Base-by-base conservation (phyloP, 92 coral and sea anemone species). In the Umimayanthus chanpuru region DNA sequence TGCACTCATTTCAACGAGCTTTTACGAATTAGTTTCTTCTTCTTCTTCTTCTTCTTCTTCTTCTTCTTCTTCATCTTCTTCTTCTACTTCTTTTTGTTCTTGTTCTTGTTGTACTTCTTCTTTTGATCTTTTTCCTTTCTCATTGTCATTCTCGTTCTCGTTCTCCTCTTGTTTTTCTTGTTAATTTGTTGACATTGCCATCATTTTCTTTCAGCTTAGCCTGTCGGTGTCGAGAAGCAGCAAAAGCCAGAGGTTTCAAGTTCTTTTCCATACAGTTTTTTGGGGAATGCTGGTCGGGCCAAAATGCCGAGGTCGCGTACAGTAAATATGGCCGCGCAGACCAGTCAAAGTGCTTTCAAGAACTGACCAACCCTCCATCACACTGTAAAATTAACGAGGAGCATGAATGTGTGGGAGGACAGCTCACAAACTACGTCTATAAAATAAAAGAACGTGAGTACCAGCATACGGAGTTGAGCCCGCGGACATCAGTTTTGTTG, bases 281-380 rank as follows among this genome's bases (percentile, higher is more conserved):
- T 38, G 85, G 85, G 47, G 85, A 81, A 26, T 81, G 85, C 28
- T 81, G 85, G 85, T 81, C 85, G 6, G 85, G 85, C 3, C 85
- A 38, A n/a, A 81, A 81, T 38, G 85, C 72, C 9, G 85, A 81
- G 85, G 73, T 56, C 30, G 25, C 85, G 8, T 81, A 58, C 85
- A 81, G 61, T 73, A 81, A 56, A 15, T 38, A 81, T 38, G 85
- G 85, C 36, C 4, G 2, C 2, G 85, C 85, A 21, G 73, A 56
- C 73, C 29, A 32, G 8, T 18, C 72, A 4, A 32, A 81, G 44
- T 81, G 85, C 28, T 26, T 29, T 11, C 85, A 81, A 61, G 85
- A 81, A 64, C 55, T 61, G 2, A 80, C 68, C 11, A 80, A 80
- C 44, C 84, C 84, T 1, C 73, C 85, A 61, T 5, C 85, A 61